Evolutionary conservation across 2,888 invertebrate genomes (phyloP), one percentile per base, ranked within the genome.

Genomic region (Drosophila borealis): DNA sequence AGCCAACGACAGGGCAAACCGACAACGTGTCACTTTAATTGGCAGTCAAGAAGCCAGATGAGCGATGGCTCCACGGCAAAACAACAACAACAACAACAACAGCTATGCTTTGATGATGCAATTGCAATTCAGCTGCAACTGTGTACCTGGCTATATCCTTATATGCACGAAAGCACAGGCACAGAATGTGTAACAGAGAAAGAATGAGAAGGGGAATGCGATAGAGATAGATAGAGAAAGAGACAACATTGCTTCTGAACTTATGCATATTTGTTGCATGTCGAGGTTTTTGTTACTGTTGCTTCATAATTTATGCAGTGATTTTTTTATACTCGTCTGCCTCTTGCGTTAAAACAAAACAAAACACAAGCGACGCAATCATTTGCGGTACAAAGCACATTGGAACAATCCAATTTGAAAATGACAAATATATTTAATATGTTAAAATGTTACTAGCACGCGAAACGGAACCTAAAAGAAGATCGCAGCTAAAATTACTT

Each of bases 211-310:
- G 19, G 42, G 44, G 11, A 39, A 29, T 6, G 29, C 8, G n/a
- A n/a, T 25, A 34, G 3, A 17, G 33, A 41, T 13, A 36, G 25
- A 8, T 29, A 37, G 10, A 39, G 5, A 41, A 25, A 34, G 25
- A 42, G 6, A 9, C 21, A 46, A 50, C 60, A 65, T 48, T 62
- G 45, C 45, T 60, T 60, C 42, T 21, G 51, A 68, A 63, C 54
- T 72, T 69, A 70, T 86, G 79, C 79, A 80, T 86, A 80, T 89
- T 82, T 69, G 80, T 75, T 74, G 81, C 81, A 48, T 61, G 49
- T 65, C 50, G 45, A 61, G 34, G 45, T 36, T 77, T 74, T 60
- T 57, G 57, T 53, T 62, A 34, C 74, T 41, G 48, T 21, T 61
- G 48, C 50, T 11, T 29, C 50, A 33, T 80, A 86, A 82, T 83